Evolutionary conservation across 1,140 invertebrate species (phyloP).

Genomic region (Venustaconcha ellipsiformis): DNA sequence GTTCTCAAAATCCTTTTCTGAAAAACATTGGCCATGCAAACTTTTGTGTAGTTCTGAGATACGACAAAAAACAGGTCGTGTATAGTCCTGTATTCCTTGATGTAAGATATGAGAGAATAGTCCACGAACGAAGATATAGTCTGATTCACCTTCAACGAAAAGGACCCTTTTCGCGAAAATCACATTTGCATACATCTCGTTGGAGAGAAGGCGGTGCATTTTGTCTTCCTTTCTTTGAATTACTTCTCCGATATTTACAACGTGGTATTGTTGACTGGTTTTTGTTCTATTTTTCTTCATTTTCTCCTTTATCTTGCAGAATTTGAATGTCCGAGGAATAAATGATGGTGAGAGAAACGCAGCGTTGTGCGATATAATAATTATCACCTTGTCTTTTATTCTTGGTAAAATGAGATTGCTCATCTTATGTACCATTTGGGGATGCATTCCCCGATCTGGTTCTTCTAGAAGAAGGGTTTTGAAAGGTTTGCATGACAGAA

Average conservation of each 20-base stretch:
- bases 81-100: no score
- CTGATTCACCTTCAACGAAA: conserved; percentile 20
- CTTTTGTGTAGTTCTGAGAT: no score
- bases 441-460: conserved; percentile 28
- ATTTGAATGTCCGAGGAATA: no score
- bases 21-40: no score
- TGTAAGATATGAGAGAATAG: conserved; percentile 1
- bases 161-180: conserved; percentile 17
- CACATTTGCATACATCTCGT: conserved; percentile 7
- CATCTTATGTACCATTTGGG: conserved; percentile 22
- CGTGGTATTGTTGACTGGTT: neutral
- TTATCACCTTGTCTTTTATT: no score
- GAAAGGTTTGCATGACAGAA: conserved; percentile 17
- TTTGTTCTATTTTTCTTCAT: neutral
- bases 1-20: no score
- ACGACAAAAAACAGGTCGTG: no score
- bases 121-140: conserved; percentile 4
- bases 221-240: neutral
- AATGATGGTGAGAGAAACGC: neutral
- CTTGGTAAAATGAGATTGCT: neutral
- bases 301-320: neutral
- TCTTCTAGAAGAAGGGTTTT: conserved; percentile 21
- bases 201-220: neutral
- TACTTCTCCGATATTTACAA: neutral
- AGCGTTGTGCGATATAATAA: neutral